Evolutionary conservation across 2,797 vertebrate species (phyloP).

Genomic region (Gobio occitaniae): DNA sequence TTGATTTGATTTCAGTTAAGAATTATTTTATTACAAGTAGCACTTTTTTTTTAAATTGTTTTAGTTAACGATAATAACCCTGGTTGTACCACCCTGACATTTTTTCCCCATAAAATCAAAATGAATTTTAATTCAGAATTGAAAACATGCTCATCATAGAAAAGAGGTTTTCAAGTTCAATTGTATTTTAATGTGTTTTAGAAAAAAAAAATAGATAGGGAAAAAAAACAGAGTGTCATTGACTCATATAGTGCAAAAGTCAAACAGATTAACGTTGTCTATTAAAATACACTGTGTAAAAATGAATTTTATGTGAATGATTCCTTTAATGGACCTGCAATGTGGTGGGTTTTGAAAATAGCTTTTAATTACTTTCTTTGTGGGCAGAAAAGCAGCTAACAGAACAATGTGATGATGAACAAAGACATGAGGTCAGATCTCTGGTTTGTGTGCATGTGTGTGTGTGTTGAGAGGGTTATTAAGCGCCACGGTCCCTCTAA

Average conservation of each 20-base stretch:
- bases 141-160: not conserved
- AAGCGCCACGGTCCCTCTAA: conserved; percentile 8
- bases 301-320: not conserved
- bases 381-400: not conserved
- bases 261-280: conserved; percentile 1
- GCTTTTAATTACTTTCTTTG: conserved; percentile 28
- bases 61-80: not conserved
- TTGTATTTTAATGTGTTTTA: not conserved
- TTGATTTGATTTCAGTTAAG: not conserved
- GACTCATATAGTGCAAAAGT: not conserved
- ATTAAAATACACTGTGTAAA: conserved; percentile 15
- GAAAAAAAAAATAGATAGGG: not conserved
- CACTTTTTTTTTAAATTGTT: too few species aligned
- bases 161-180: not conserved
- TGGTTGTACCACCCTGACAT: not conserved
- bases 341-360: not conserved
- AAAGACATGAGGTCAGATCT: conserved; percentile 26
- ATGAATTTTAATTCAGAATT: not conserved
- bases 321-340: conserved; percentile 12
- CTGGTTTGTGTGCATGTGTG: not conserved
- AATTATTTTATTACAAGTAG: not conserved
- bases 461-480: conserved; percentile 23
- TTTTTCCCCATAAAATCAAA: not conserved
- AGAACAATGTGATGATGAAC: conserved; percentile 22
- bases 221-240: not conserved